Base-by-base conservation (phyloP, 1,140 invertebrate species). In the Cardiocondyla obscurior region DNA sequence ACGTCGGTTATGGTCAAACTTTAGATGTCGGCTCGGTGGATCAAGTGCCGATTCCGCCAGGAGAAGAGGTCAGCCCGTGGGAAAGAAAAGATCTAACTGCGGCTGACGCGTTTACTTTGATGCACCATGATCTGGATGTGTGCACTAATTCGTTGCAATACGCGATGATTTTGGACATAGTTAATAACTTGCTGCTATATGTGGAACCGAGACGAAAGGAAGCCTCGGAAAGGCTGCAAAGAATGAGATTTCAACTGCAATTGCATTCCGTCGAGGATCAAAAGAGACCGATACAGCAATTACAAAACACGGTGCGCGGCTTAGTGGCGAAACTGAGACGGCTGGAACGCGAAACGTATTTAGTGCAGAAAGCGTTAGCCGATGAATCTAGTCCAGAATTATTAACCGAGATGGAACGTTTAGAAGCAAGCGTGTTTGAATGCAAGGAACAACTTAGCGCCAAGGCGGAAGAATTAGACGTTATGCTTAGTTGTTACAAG, bases 101-200 rank as follows among this genome's bases (percentile, higher is more conserved):
- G 16, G 98, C 99, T 5, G 99, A 99, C 94, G 98, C 98, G 3
- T 99, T 99, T 90, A 99, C 98, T 0, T 94, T 99, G 1, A 99
- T 99, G 96, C 99, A 99, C 95, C 98, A 99, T 91, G 99, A 99
- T 94, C 94, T 99, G 2, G 98, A 99, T 92, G 98, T 99, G 0
- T 99, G 97, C 94, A 99, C 99, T 5, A 99, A 99, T 94, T 99
- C 98, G 0, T 95, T 99, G 83, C 97, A 98, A 94, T 99, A 99
- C 94, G 97, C 97, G 1, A 99, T 99, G 97, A 96, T 99, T 25
- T 94, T 99, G 86, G 99, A 99, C 92, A 97, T 99, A 83, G 97
- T 99, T 0, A 99, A 99, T 94, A 99, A 99, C 94, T 94, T 99
- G 2, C 93, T 99, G 46, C 95, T 99, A 0, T 99, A 99, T 94